phyloP scores from a whole-genome alignment of 1,140 invertebrate species.

The Drosophila arizonae region DNA sequence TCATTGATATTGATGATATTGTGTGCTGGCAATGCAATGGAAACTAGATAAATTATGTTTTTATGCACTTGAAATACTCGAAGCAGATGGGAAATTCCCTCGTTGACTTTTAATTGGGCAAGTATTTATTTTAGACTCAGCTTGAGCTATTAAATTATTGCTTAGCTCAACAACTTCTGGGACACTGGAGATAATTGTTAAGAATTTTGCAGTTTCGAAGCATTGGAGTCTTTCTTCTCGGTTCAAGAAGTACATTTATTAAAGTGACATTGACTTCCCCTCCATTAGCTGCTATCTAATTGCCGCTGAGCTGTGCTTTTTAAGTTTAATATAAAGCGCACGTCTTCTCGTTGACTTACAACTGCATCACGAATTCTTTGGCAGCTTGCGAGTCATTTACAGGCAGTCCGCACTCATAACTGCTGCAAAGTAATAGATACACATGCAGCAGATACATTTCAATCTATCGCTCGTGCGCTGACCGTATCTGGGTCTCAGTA shows the following conservation, averaged over 20 bases:
- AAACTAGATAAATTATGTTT: conserved; percentile 36
- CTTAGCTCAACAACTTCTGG: no score
- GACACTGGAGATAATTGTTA: no score
- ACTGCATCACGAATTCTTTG: conserved; percentile 22
- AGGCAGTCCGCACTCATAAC: conserved; percentile 19
- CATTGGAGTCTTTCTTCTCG: background rate
- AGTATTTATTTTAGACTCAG: no score
- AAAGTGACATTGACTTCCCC: background rate
- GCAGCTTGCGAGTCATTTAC: conserved; percentile 15
- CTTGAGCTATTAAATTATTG: no score
- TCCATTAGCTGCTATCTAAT: conserved; percentile 19
- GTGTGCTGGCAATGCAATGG: conserved; percentile 25
- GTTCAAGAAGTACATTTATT: background rate
- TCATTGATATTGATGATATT: conserved; percentile 21
- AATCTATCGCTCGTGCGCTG: conserved; percentile 28
- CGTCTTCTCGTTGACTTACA: background rate
- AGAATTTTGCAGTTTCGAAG: background rate
- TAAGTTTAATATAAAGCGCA: background rate
- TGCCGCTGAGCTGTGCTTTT: background rate
- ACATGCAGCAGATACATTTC: conserved; percentile 42
- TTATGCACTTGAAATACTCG: conserved; percentile 28
- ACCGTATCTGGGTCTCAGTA: conserved; percentile 30
- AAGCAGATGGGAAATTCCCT: conserved; percentile 6
- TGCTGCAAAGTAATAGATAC: conserved; percentile 25
- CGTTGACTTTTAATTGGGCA: background rate